Evolutionary conservation across 2,888 invertebrate species (phyloP).

Genomic region (Stegana nigrithorax): DNA sequence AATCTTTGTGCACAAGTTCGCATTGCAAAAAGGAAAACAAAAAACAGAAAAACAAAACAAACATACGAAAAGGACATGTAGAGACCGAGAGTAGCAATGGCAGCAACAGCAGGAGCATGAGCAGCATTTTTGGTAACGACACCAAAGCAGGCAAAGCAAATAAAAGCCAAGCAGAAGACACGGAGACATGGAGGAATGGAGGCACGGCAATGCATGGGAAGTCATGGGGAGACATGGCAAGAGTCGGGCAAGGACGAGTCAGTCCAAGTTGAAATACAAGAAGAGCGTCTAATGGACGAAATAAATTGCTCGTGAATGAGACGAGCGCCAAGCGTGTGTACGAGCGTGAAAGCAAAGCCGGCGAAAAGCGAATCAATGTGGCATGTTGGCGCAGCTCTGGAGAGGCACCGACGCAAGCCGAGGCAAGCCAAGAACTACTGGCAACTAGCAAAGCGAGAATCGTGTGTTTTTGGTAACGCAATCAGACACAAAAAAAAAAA

Average conservation of each 20-base stretch:
- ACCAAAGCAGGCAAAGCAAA: too few species aligned
- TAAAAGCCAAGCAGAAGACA: constrained; percentile 2
- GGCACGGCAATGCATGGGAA: too few species aligned
- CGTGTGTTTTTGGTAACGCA: constrained; percentile 19
- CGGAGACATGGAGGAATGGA: constrained; percentile 1
- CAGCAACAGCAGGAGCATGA: constrained; percentile 52
- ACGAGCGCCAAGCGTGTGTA: constrained; percentile 46
- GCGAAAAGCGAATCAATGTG: too few species aligned
- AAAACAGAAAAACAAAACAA: not conserved
- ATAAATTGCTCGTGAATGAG: constrained; percentile 62
- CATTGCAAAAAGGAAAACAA: constrained; percentile 4
- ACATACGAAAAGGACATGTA: not conserved
- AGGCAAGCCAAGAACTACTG: too few species aligned
- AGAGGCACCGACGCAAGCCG: too few species aligned
- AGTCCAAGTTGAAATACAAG: constrained; percentile 51
- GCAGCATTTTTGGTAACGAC: too few species aligned
- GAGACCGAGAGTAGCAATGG: constrained; percentile 32
- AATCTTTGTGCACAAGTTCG: not conserved
- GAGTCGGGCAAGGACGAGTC: too few species aligned
- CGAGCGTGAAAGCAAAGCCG: not conserved
- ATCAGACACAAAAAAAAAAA: constrained; percentile 50
- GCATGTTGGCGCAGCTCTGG: too few species aligned
- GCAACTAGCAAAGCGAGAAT: not conserved
- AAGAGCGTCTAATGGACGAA: constrained; percentile 61
- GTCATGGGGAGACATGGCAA: too few species aligned